Base-by-base conservation (phyloP, 2,888 invertebrate species). In the Thecocarcelia acutangulata region DNA sequence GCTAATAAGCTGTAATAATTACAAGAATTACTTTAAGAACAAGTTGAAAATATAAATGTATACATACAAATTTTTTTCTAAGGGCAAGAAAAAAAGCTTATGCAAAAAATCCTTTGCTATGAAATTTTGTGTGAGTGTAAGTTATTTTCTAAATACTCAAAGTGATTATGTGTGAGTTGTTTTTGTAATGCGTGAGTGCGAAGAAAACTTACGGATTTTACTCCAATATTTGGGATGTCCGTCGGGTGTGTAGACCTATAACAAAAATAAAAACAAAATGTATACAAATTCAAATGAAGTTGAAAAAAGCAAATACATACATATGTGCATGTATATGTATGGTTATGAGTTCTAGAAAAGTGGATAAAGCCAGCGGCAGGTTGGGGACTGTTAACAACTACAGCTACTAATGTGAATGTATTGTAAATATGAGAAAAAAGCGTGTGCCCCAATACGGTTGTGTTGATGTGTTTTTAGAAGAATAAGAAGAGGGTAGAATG, bases 181-280 rank as follows among this genome's bases (percentile, higher is more conserved):
- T 76, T 73, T 69, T 56, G 66, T 73, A 77, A 74, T 82, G 82
- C 82, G 82, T 82, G 78, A 82, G 74, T 73, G 64, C 58, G 73
- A 82, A 70, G 69, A 52, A 64, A 61, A 74, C 40, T 70, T 78
- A 82, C 78, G 61, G 70, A 82, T 70, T 78, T 81, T 82, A 79
- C 78, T 73, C 66, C 66, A 73, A 68, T 68, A 66, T 48, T 66
- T 78, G 63, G 66, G 78, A 66, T 52, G 72, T 82, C 64, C 59
- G 74, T 82, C 82, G 74, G 64, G 77, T 59, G 81, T 68, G 54
- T 50, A 69, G 59, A 48, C 46, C 42, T 70, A 75, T 58, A 80
- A 74, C 37, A 82, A 73, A 59, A 78, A 75, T 52, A 63, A 80
- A 73, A 68, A 68, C 19, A 72, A 66, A 59, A 44, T 76, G 52